Evolutionary conservation across 2,797 vertebrate genomes (phyloP).

Genomic region (Cryptoprocta ferox): DNA sequence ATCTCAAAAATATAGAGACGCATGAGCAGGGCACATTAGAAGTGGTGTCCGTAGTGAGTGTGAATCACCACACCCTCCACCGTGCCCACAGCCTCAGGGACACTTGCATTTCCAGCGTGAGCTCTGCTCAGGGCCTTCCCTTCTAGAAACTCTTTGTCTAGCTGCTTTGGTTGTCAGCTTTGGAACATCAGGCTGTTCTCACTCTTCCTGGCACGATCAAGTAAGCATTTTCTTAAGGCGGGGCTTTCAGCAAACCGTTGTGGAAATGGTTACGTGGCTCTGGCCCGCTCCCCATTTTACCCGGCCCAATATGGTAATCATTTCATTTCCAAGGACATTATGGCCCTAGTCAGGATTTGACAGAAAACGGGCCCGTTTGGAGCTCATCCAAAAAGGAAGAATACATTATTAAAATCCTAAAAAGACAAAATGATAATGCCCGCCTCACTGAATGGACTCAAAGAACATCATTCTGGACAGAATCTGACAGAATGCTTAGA

Average conservation of each 20-base stretch:
- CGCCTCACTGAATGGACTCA: background rate
- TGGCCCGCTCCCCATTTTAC: background rate
- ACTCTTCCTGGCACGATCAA: background rate
- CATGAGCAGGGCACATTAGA: rapidly evolving
- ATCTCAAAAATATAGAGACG: background rate
- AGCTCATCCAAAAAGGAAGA: background rate
- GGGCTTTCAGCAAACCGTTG: background rate
- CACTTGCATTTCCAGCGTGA: background rate
- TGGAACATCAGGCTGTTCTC: rapidly evolving
- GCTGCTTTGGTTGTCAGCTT: background rate
- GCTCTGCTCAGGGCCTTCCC: too few relatives aligned
- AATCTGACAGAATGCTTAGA: background rate
- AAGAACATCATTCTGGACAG: background rate
- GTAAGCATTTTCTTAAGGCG: background rate
- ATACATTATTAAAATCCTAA: background rate
- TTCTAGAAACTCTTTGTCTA: background rate
- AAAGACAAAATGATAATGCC: background rate
- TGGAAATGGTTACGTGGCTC: background rate
- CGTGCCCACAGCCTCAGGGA: background rate
- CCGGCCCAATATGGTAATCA: rapidly evolving
- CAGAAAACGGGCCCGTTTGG: background rate
- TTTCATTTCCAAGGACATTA: background rate
- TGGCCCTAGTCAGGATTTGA: background rate
- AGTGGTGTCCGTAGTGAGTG: background rate
- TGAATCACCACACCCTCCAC: rapidly evolving